Conservation (phyloP, 1,140 invertebrate genomes). For the Andricus grossulariae region DNA sequence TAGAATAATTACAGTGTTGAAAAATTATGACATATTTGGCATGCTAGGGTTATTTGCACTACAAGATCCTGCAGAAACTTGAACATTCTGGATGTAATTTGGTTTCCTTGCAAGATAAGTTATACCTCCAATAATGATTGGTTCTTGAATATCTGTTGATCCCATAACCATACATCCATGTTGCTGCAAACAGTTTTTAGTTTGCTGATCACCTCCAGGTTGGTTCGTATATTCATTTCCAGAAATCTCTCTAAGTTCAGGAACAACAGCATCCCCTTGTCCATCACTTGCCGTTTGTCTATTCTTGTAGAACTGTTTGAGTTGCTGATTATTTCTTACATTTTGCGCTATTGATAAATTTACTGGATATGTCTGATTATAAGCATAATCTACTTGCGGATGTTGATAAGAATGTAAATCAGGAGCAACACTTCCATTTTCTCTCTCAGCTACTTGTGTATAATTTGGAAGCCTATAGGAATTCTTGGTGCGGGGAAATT, state of each 20-base stretch:
- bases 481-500: slow-evolving; percentile 1
- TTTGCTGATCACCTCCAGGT: too few species aligned
- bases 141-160: too few species aligned
- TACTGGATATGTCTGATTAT: background rate
- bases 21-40: slow-evolving; percentile 5
- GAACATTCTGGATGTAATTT: slow-evolving; percentile 41
- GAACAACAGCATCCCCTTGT: too few species aligned
- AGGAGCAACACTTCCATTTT: background rate
- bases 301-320: too few species aligned
- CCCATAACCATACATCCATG: too few species aligned
- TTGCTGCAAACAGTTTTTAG: too few species aligned
- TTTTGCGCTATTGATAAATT: too few species aligned
- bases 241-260: too few species aligned
- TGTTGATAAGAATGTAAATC: background rate
- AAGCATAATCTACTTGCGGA: background rate
- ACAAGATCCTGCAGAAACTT: slow-evolving; percentile 28
- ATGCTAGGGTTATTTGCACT: slow-evolving; percentile 32
- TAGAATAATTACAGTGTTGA: too few species aligned
- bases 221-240: too few species aligned
- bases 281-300: too few species aligned
- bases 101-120: slow-evolving; percentile 56
- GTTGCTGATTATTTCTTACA: too few species aligned
- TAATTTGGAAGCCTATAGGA: background rate
- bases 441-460: background rate
- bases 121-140: slow-evolving; percentile 47